Conservation (phyloP, 2,113 vertebrate genomes). For the Larimichthys crocea region DNA sequence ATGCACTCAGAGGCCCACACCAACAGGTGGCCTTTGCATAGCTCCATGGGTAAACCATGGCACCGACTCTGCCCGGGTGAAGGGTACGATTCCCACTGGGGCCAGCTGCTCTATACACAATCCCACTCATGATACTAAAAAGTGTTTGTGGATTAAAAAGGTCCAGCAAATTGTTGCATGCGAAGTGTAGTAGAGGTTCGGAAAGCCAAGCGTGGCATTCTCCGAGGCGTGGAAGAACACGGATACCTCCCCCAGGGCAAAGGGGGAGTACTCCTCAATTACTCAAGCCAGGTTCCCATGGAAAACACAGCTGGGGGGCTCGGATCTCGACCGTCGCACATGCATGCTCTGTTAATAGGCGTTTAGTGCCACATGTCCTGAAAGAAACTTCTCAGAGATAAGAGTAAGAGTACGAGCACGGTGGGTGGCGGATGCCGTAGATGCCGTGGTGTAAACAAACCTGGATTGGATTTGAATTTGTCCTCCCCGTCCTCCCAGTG, state of each 20-base stretch:
- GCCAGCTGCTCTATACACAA: slow-evolving; percentile 55
- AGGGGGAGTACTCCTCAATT: slow-evolving; percentile 35
- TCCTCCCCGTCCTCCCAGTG: neutral
- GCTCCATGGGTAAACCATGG: slow-evolving; percentile 5
- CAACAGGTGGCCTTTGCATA: slow-evolving; percentile 43
- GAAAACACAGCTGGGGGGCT: slow-evolving; percentile 25
- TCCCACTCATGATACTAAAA: slow-evolving; percentile 50
- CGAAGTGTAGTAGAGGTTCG: slow-evolving; percentile 53
- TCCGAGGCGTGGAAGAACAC: slow-evolving; percentile 41
- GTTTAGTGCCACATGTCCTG: neutral
- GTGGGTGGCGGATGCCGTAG: neutral
- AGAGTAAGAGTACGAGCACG: neutral
- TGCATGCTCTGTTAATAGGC: slow-evolving; percentile 26
- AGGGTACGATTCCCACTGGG: slow-evolving; percentile 39
- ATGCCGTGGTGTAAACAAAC: slow-evolving; percentile 16
- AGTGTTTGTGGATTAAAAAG: slow-evolving; percentile 54
- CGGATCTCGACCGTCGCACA: slow-evolving; percentile 1
- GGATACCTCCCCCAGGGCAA: slow-evolving; percentile 57
- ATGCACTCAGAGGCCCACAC: neutral
- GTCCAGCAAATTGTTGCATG: slow-evolving; percentile 52
- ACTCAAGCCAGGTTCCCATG: slow-evolving; percentile 18
- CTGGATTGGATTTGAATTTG: slow-evolving; percentile 19
- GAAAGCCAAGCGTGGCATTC: slow-evolving; percentile 56
- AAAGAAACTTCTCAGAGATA: neutral
- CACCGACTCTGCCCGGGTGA: neutral